Evolutionary conservation across 2,797 vertebrate genomes (phyloP).

Genomic region (Vespertilio murinus): DNA sequence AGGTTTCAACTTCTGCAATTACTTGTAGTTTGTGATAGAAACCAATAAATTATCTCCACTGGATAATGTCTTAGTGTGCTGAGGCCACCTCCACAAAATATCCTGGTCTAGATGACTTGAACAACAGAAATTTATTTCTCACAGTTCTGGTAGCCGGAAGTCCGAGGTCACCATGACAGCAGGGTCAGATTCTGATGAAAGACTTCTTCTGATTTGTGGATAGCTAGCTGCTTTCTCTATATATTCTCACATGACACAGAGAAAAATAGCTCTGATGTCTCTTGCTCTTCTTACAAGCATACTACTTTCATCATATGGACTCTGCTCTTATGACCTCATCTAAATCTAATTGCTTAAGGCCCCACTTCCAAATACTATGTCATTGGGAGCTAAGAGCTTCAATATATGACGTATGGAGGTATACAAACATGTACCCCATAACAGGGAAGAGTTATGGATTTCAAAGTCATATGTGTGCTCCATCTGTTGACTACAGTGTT

Average conservation of each 20-base stretch:
- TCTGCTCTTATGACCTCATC: background rate
- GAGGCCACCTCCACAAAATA: background rate
- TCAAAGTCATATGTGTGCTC: background rate
- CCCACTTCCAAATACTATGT: background rate
- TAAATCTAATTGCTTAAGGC: background rate
- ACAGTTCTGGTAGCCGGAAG: background rate
- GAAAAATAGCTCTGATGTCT: background rate
- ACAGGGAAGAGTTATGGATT: background rate
- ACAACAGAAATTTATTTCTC: background rate
- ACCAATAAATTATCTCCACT: background rate
- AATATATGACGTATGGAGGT: background rate
- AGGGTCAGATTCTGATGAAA: background rate
- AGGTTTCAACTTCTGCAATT: background rate
- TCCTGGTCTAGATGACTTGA: background rate
- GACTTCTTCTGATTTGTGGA: background rate
- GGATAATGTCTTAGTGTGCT: background rate
- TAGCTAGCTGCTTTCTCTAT: background rate
- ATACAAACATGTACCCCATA: background rate
- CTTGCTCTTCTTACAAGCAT: background rate
- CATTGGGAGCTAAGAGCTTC: background rate
- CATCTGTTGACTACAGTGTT: background rate
- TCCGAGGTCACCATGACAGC: background rate
- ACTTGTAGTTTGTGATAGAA: background rate
- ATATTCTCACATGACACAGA: background rate
- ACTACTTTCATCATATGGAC: background rate